Percentiles rank a stretch among this genome's conserved stretches.
Evolutionary conservation across 2,113 vertebrate species (phyloP).

Genomic region (Ophthalmolycus amberensis): DNA sequence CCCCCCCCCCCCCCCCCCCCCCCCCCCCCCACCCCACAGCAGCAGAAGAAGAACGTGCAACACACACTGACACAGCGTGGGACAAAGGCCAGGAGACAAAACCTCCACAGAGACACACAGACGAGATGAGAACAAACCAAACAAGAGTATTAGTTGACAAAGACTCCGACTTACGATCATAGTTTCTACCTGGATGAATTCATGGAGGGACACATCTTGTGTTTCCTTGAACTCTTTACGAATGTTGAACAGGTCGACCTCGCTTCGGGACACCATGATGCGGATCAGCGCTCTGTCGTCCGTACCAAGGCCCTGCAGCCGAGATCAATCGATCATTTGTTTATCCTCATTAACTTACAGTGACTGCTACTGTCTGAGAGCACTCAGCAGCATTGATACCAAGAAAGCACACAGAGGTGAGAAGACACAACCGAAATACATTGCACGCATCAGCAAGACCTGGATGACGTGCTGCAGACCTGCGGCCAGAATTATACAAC

Average conservation of each 20-base stretch:
- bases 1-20: slow-evolving; percentile 9
- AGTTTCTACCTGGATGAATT: slow-evolving; percentile 93
- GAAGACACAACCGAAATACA: background rate
- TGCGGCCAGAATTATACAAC: slow-evolving; percentile 2
- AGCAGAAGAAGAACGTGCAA: slow-evolving; percentile 72
- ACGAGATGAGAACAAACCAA: slow-evolving; percentile 27
- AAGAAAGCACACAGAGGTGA: background rate
- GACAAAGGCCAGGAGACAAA: slow-evolving; percentile 39
- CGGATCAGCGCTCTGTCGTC: slow-evolving; percentile 94
- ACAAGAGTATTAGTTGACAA: slow-evolving; percentile 56
- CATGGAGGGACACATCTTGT: slow-evolving; percentile 90
- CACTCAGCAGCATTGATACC: background rate
- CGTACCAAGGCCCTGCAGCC: slow-evolving; percentile 90
- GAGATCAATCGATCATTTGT: slow-evolving; percentile 7
- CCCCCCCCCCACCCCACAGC: slow-evolving; percentile 57
- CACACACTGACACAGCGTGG: slow-evolving; percentile 31
- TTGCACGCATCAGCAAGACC: slow-evolving; percentile 10
- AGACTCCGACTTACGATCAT: slow-evolving; percentile 80
- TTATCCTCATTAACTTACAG: slow-evolving; percentile 18
- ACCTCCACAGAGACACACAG: slow-evolving; percentile 30
- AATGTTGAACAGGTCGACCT: slow-evolving; percentile 93
- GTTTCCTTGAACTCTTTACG: slow-evolving; percentile 93
- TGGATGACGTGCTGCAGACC: background rate
- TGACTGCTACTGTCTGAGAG: background rate
- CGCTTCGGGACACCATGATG: slow-evolving; percentile 94